Evolutionary conservation across 2,888 invertebrate genomes (phyloP).

Genomic region (Venusia cambrica): DNA sequence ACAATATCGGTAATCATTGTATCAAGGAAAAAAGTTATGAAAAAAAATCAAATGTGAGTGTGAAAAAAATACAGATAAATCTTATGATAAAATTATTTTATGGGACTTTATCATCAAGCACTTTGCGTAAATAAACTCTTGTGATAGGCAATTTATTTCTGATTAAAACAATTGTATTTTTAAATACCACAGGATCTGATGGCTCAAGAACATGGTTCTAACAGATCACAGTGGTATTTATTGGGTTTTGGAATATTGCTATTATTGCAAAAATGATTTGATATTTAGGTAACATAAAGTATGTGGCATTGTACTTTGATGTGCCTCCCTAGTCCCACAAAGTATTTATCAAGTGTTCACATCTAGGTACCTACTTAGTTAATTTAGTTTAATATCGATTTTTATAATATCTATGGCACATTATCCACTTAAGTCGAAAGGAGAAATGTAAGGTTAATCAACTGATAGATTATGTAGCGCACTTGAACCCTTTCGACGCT

Average conservation of each 20-base stretch:
- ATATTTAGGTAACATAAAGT: conserved; percentile 9
- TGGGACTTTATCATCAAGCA: conserved; percentile 46
- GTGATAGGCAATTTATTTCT: conserved; percentile 2
- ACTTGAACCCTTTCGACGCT: too few relatives aligned
- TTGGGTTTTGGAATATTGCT: conserved; percentile 28
- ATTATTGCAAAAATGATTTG: conserved; percentile 20
- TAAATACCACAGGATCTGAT: conserved; percentile 70
- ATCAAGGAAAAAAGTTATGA: too few relatives aligned
- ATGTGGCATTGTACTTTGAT: conserved; percentile 44
- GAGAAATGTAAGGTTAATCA: too few relatives aligned
- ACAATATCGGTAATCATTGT: too few relatives aligned
- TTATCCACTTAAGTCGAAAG: too few relatives aligned
- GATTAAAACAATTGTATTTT: background rate
- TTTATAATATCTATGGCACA: too few relatives aligned
- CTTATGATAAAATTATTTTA: conserved; percentile 40
- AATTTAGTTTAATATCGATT: too few relatives aligned
- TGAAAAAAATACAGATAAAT: too few relatives aligned
- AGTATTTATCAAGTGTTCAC: conserved; percentile 58
- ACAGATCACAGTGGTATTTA: conserved; percentile 69
- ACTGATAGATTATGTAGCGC: too few relatives aligned
- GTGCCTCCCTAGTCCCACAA: conserved; percentile 62
- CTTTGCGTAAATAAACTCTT: conserved; percentile 14
- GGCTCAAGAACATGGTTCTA: conserved; percentile 77
- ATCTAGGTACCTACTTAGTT: too few relatives aligned
- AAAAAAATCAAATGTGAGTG: too few relatives aligned